A percentile compares a stretch with the other conserved stretches of the same genome.
These are phyloP conservation scores for Venustaconcha ellipsiformis DNA, from an alignment of 1,140 invertebrate genomes.

Conservation along the genomic window DNA sequence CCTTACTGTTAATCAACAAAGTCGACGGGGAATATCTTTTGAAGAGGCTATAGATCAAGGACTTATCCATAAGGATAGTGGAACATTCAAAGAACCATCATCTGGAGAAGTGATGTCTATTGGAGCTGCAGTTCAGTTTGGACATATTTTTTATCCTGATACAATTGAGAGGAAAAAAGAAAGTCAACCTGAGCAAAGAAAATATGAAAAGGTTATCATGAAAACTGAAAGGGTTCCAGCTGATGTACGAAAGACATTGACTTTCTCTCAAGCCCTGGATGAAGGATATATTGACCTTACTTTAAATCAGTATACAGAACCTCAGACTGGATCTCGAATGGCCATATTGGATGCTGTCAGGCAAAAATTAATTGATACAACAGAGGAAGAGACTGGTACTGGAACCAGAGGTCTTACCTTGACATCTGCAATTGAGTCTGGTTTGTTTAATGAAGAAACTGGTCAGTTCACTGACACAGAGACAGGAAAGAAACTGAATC, in stretches of 20 bases:
- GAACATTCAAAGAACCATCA: conserved; percentile 81
- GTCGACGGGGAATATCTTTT: conserved; percentile 25
- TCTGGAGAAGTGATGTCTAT: conserved; percentile 82
- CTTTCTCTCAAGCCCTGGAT: conserved; percentile 65
- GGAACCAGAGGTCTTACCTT: conserved; percentile 74
- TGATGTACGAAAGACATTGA: conserved; percentile 39
- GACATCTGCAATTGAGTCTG: conserved; percentile 81
- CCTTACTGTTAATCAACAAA: too few species aligned
- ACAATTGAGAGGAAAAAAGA: conserved; percentile 1
- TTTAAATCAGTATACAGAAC: conserved; percentile 79
- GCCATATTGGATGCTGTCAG: conserved; percentile 85
- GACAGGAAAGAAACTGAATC: conserved; percentile 73
- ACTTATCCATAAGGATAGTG: conserved; percentile 82
- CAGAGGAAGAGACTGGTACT: conserved; percentile 54
- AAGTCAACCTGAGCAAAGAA: conserved; percentile 19
- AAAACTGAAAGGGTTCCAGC: conserved; percentile 22
- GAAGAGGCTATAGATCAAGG: conserved; percentile 68
- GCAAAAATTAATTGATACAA: conserved; percentile 80
- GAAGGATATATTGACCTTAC: conserved; percentile 81
- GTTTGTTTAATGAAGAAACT: conserved; percentile 82
- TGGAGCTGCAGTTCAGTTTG: conserved; percentile 83
- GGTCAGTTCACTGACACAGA: conserved; percentile 84
- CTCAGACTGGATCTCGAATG: conserved; percentile 82
- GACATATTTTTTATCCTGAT: conserved; percentile 43
- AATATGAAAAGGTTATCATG: conserved; percentile 28